These are phyloP conservation scores for Andrena minutula DNA, from an alignment of 2,888 invertebrate species.

Conservation along the genomic window DNA sequence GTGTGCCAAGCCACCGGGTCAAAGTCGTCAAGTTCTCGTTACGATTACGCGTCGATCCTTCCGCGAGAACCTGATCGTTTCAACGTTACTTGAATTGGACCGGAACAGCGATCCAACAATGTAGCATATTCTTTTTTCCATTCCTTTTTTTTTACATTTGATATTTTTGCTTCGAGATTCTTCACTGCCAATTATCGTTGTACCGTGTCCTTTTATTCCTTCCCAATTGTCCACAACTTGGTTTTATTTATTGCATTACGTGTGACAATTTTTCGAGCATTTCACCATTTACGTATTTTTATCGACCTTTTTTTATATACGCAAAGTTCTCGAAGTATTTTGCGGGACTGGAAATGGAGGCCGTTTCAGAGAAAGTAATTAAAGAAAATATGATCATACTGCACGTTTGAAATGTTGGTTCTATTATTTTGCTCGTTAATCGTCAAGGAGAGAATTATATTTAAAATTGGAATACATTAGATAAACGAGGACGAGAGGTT, in stretches of 20 bases:
- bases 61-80: constrained; percentile 14
- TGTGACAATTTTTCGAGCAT: constrained; percentile 47
- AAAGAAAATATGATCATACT: constrained; percentile 64
- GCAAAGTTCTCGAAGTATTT: constrained; percentile 44
- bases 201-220: constrained; percentile 60
- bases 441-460: constrained; percentile 20
- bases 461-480: constrained; percentile 24
- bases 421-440: constrained; percentile 19
- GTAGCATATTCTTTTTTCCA: background rate
- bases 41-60: constrained; percentile 33
- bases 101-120: constrained; percentile 14
- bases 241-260: constrained; percentile 72
- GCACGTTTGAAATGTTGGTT: constrained; percentile 55
- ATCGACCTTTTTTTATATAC: constrained; percentile 48
- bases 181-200: constrained; percentile 81
- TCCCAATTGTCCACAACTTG: constrained; percentile 61
- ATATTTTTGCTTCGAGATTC: constrained; percentile 72
- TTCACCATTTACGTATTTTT: constrained; percentile 9
- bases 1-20: constrained; percentile 71
- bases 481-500: background rate
- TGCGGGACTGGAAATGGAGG: constrained; percentile 14
- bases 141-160: constrained; percentile 48
- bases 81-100: constrained; percentile 17
- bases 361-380: constrained; percentile 59
- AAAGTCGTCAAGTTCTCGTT: constrained; percentile 49